These are phyloP conservation scores for Arothron firmamentum DNA, from an alignment of 2,113 vertebrate genomes.

Conservation along the genomic window DNA sequence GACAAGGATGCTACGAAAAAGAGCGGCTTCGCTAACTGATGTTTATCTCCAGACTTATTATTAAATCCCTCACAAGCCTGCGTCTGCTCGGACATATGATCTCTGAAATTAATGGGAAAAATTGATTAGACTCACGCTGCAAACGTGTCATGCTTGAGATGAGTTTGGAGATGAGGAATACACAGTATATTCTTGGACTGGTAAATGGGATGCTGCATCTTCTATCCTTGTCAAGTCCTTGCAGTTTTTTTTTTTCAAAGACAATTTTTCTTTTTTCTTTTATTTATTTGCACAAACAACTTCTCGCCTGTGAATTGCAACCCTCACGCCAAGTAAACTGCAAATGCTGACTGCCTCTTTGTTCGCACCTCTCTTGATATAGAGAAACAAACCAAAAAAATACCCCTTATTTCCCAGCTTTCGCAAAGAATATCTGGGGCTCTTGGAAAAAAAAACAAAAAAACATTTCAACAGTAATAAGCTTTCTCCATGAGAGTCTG, in stretches of 20 bases:
- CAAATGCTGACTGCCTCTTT: slow-evolving; percentile 68
- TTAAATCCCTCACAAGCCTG: slow-evolving; percentile 31
- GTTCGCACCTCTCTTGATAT: slow-evolving; percentile 66
- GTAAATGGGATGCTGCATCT: slow-evolving; percentile 32
- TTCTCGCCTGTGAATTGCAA: slow-evolving; percentile 57
- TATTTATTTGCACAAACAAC: slow-evolving; percentile 51
- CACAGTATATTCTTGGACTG: slow-evolving; percentile 15
- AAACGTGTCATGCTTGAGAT: slow-evolving; percentile 13
- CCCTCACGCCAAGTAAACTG: slow-evolving; percentile 50
- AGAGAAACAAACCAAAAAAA: slow-evolving; percentile 60
- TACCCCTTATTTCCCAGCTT: slow-evolving; percentile 61
- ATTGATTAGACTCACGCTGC: slow-evolving; percentile 17
- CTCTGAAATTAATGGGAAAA: slow-evolving; percentile 32
- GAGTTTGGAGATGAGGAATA: slow-evolving; percentile 5
- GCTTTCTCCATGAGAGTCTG: slow-evolving; percentile 67
- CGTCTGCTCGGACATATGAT: slow-evolving; percentile 16
- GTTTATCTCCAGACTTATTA: slow-evolving; percentile 35
- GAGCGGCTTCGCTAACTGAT: slow-evolving; percentile 40
- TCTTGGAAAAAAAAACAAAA: slow-evolving; percentile 41
- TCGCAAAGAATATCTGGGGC: slow-evolving; percentile 71
- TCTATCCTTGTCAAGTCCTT: slow-evolving; percentile 32
- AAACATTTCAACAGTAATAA: slow-evolving; percentile 76
- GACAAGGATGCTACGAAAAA: slow-evolving; percentile 38
- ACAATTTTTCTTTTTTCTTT: slow-evolving; percentile 21
- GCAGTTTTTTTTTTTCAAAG: slow-evolving; percentile 32